A percentile compares a stretch with the other conserved stretches of the same genome.
These are phyloP conservation scores for Thalassarche chlororhynchos DNA, from an alignment of 2,113 vertebrate species.

Conservation along the genomic window DNA sequence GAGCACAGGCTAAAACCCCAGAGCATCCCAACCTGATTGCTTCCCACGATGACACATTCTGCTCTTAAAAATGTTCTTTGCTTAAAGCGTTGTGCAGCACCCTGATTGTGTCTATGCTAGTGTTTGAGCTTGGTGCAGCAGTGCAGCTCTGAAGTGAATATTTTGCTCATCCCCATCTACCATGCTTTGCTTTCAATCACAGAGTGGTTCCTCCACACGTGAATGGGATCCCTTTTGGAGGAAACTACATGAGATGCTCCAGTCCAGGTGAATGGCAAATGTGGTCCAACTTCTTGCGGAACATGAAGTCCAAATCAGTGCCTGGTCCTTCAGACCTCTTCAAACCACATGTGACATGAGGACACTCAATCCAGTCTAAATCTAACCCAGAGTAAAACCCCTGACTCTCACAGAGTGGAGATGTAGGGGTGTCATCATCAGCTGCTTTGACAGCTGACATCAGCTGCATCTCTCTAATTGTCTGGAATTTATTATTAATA, in stretches of 20 bases:
- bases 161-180: neutral
- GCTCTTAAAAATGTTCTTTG: neutral
- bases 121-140: neutral
- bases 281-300: neutral
- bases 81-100: accelerated
- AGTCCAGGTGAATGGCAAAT: neutral
- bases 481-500: neutral
- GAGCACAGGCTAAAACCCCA: neutral
- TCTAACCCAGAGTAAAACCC: neutral
- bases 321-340: neutral
- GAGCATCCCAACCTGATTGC: neutral
- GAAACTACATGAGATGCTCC: neutral
- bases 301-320: neutral
- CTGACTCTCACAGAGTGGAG: neutral
- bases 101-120: accelerated
- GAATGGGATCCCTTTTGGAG: neutral
- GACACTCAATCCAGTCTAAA: neutral
- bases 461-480: neutral
- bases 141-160: neutral
- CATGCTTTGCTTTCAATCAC: neutral
- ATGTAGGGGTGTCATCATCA: neutral
- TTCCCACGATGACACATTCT: neutral
- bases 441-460: neutral
- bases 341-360: neutral
- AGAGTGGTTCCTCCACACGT: neutral